Evolutionary conservation across 2,113 vertebrate species (phyloP).

Genomic region (Xyliphius kryptos): DNA sequence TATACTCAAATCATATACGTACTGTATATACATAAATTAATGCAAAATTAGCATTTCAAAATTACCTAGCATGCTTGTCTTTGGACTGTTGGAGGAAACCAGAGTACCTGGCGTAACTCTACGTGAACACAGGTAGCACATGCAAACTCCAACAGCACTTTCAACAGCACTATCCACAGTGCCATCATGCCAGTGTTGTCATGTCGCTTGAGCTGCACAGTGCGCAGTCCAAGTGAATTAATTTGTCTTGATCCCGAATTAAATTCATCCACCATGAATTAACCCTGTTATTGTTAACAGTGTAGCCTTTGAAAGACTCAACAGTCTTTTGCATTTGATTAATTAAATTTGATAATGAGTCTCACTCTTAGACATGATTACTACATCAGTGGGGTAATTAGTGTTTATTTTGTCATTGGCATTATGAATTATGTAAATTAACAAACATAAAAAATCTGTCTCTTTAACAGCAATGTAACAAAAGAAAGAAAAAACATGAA

Average conservation of each 20-base stretch:
- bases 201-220: conserved; percentile 18
- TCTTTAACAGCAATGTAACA: conserved; percentile 28
- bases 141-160: too few relatives aligned
- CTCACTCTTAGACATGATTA: conserved; percentile 57
- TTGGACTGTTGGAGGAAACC: too few relatives aligned
- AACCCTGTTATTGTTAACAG: conserved; percentile 50
- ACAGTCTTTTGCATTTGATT: conserved; percentile 57
- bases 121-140: too few relatives aligned
- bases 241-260: conserved; percentile 50
- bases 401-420: conserved; percentile 49
- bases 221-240: conserved; percentile 39
- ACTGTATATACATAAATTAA: too few relatives aligned
- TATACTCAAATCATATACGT: too few relatives aligned
- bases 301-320: conserved; percentile 47
- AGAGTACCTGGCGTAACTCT: too few relatives aligned
- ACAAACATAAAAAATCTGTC: conserved; percentile 37
- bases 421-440: conserved; percentile 37
- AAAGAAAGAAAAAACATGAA: too few relatives aligned
- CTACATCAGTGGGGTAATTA: conserved; percentile 52
- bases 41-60: too few relatives aligned
- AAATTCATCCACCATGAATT: conserved; percentile 51
- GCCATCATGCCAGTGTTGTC: too few relatives aligned
- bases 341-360: conserved; percentile 60
- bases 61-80: too few relatives aligned
- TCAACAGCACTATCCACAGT: too few relatives aligned